These are phyloP conservation scores for Bombus turneri DNA, from an alignment of 1,140 invertebrate genomes.

Conservation along the genomic window DNA sequence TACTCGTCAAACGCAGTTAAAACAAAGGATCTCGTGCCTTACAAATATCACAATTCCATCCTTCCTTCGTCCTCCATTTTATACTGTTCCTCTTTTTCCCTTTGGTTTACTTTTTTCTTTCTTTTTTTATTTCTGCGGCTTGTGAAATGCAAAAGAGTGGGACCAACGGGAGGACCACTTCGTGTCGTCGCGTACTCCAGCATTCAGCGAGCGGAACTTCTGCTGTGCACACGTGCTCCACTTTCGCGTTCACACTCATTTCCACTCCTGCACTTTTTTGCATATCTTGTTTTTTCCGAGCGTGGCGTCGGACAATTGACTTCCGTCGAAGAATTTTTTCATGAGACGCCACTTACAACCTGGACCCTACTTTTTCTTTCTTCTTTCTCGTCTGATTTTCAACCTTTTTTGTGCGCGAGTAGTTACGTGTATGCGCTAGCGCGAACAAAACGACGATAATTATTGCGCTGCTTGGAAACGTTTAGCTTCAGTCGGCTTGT, in stretches of 20 bases:
- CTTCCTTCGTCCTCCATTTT: not conserved
- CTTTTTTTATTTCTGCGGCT: not conserved
- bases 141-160: not conserved
- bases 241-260: not conserved
- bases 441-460: slow-evolving; percentile 29
- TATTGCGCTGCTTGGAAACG: slow-evolving; percentile 32
- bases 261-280: not conserved
- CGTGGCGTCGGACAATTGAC: slow-evolving; percentile 29
- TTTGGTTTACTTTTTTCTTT: not conserved
- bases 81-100: not conserved
- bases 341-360: not conserved
- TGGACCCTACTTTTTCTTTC: too few relatives aligned
- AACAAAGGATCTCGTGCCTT: not conserved
- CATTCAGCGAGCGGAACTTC: slow-evolving; percentile 41
- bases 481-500: not conserved
- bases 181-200: slow-evolving; percentile 20
- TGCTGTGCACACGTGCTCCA: slow-evolving; percentile 15
- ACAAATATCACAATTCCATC: not conserved
- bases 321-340: slow-evolving; percentile 20
- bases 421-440: not conserved
- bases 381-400: not conserved
- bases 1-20: too few relatives aligned
- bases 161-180: not conserved
- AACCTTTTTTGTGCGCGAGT: not conserved
- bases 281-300: slow-evolving; percentile 34